Base-by-base conservation (phyloP, 2,113 vertebrate species). In the Colossoma macropomum region DNA sequence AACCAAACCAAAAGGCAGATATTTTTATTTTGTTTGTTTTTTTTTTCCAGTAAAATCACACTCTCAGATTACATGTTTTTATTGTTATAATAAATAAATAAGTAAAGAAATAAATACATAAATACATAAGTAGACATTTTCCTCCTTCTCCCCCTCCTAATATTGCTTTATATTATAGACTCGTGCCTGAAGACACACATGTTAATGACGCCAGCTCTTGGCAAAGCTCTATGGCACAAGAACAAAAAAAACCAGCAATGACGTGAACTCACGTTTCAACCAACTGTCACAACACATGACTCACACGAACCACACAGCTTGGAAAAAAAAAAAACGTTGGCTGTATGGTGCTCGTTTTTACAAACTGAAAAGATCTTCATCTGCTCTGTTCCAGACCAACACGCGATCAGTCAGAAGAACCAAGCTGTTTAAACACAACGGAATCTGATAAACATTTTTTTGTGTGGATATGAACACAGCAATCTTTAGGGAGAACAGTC, bases 211-310 rank as follows among this genome's bases (percentile, higher is more conserved):
- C 38, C 56, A 62, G 75, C 21, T 82, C 60, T 59, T 69, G 80
- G 81, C 66, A 54, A 76, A 50, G 60, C 45, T 74, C 16, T 70
- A 71, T 60, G 74, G 65, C 65, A 77, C 52, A 27, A 75, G 16
- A 52, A 38, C 73, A 45, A 59, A 11, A 0, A 73, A 78, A 75
- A 66, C 84, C 50, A 84, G 34, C 56, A 80, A 89, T 72, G 27
- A 85, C 63, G 59, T 13, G 2, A 69, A 87, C 83, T 82, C 65
- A 68, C 30, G 74, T 77, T 79, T 79, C 41, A 78, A 84, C 38
- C 68, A 73, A 69, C 81, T 86, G 86, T 83, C 68, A 89, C 83
- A 79, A 54, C 81, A 89, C 86, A 77, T 73, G 62, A 79, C 86
- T 34, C 72, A 85, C 84, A 76, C 28, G 23, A 76, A 82, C n/a